Conservation (phyloP, 2,888 invertebrate genomes). For the Drosophila neotestacea region DNA sequence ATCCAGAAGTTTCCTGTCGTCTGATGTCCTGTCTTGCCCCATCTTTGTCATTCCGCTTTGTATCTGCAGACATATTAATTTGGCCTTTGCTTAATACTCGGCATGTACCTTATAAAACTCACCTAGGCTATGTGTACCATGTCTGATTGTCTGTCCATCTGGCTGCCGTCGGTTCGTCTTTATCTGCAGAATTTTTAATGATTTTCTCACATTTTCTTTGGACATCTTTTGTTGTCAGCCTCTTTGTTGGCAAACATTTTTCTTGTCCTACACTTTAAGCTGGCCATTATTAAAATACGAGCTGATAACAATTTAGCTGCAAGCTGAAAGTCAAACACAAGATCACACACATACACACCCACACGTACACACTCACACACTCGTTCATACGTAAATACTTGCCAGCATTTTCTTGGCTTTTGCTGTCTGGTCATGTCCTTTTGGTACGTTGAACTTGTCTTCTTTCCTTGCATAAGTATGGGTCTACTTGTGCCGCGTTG, state of each 20-base stretch:
- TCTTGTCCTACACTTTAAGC: constrained; percentile 80
- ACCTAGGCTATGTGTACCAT: constrained; percentile 30
- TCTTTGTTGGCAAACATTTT: constrained; percentile 78
- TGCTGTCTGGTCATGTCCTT: constrained; percentile 69
- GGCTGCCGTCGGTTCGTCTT: constrained; percentile 20
- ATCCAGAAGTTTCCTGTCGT: constrained; percentile 28
- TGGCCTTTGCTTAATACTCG: constrained; percentile 64
- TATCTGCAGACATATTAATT: constrained; percentile 65
- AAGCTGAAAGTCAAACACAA: constrained; percentile 75
- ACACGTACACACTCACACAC: constrained; percentile 19
- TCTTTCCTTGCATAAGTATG: constrained; percentile 48
- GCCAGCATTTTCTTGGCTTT: constrained; percentile 56
- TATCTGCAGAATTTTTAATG: constrained; percentile 72
- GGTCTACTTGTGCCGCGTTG: constrained; percentile 49
- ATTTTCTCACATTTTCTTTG: constrained; percentile 55
- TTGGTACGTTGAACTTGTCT: constrained; percentile 73
- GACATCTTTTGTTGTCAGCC: constrained; percentile 57
- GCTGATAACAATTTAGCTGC: constrained; percentile 77
- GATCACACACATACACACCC: constrained; percentile 23
- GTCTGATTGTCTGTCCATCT: constrained; percentile 4
- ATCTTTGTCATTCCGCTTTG: constrained; percentile 29
- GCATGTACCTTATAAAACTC: constrained; percentile 40
- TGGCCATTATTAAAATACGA: constrained; percentile 79
- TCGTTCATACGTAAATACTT: constrained; percentile 29
- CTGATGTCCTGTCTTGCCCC: constrained; percentile 25